Conservation (phyloP, 2,888 invertebrate genomes). For the Tryphoninae sp. region DNA sequence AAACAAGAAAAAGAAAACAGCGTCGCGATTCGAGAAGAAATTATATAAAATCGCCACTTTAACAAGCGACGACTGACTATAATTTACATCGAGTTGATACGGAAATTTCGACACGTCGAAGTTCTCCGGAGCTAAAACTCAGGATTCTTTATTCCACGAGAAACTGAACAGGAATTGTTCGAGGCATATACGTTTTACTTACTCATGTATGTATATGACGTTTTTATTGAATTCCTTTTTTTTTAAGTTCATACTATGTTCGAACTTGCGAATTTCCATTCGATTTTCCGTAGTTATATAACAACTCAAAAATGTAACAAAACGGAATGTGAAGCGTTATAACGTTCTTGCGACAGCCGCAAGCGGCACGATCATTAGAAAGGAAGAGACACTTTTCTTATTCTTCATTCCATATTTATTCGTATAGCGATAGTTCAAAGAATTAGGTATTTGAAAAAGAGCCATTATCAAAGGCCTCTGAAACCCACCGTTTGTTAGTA, state of each 20-base stretch:
- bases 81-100: too few species aligned
- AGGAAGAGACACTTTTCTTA: neutral
- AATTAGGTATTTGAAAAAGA: neutral
- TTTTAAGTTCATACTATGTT: too few species aligned
- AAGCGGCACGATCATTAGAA: neutral
- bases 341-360: neutral
- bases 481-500: conserved; percentile 9
- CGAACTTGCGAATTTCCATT: neutral
- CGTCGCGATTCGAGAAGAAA: too few species aligned
- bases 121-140: too few species aligned
- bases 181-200: too few species aligned
- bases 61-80: too few species aligned
- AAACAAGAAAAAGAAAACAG: neutral
- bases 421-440: conserved; percentile 6
- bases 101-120: too few species aligned
- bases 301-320: neutral
- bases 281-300: neutral
- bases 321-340: neutral
- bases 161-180: too few species aligned
- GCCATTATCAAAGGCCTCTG: conserved; percentile 4
- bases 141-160: too few species aligned
- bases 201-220: too few species aligned
- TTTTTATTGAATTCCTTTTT: too few species aligned
- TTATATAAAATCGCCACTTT: too few species aligned
- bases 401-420: conserved; percentile 17